Evolutionary conservation across 1,140 invertebrate genomes (phyloP).

Genomic region (Physella acuta): DNA sequence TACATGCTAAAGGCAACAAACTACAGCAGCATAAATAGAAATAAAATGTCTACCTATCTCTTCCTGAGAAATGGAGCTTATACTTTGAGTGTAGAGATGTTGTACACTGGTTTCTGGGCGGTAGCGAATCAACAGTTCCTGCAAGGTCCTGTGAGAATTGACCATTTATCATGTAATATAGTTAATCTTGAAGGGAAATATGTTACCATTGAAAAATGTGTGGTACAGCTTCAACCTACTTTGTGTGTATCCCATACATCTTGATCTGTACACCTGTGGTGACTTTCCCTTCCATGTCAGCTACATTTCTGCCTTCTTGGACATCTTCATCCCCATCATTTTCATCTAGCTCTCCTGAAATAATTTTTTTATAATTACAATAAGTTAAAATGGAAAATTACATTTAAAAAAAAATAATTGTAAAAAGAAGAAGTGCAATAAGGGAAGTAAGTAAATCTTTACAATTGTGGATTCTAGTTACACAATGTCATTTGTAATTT

Average conservation of each 20-base stretch:
- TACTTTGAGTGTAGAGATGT: slow-evolving; percentile 39
- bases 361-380: too few species aligned
- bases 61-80: slow-evolving; percentile 56
- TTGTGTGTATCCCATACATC: slow-evolving; percentile 84
- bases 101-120: slow-evolving; percentile 62
- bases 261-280: slow-evolving; percentile 65
- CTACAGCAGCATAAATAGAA: too few species aligned
- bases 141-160: slow-evolving; percentile 67
- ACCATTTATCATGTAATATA: too few species aligned
- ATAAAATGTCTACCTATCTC: slow-evolving; percentile 45
- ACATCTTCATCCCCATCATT: slow-evolving; percentile 54
- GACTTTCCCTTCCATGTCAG: not conserved
- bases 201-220: too few species aligned
- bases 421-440: too few species aligned
- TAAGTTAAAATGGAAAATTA: too few species aligned
- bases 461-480: too few species aligned
- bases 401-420: too few species aligned
- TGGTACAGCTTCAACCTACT: slow-evolving; percentile 58
- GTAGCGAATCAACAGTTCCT: slow-evolving; percentile 81
- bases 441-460: too few species aligned
- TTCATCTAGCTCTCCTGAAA: slow-evolving; percentile 50
- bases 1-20: too few species aligned
- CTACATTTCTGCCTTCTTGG: slow-evolving; percentile 41
- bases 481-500: too few species aligned
- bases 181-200: too few species aligned